Evolutionary conservation across 2,888 invertebrate genomes (phyloP).

Genomic region (Tricholauxania praeusta): DNA sequence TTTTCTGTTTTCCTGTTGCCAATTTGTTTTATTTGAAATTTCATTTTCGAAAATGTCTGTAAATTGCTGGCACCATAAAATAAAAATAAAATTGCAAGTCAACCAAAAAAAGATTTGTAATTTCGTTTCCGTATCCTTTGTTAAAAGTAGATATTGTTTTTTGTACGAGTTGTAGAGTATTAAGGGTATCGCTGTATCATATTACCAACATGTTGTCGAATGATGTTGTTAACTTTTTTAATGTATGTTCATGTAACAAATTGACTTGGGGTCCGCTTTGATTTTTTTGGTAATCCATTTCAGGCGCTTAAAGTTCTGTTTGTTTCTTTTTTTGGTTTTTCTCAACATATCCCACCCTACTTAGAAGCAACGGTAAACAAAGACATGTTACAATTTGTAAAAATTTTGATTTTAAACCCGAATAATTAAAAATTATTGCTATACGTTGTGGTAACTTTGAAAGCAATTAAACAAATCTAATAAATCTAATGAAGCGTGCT

Average conservation of each 20-base stretch:
- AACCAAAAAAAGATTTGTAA: not conserved
- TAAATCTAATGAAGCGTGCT: too few species aligned
- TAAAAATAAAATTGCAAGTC: not conserved
- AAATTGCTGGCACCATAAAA: slow-evolving; percentile 2
- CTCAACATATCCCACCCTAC: too few species aligned
- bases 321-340: too few species aligned
- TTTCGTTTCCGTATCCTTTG: slow-evolving; percentile 12
- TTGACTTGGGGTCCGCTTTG: not conserved
- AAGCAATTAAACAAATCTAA: too few species aligned
- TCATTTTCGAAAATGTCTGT: slow-evolving; percentile 22
- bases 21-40: slow-evolving; percentile 26
- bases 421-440: too few species aligned
- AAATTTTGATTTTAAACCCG: too few species aligned
- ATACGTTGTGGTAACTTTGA: too few species aligned
- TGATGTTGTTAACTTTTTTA: slow-evolving; percentile 28
- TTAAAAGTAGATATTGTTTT: not conserved
- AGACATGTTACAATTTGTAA: too few species aligned
- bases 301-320: too few species aligned
- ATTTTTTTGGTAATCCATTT: not conserved
- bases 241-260: slow-evolving; percentile 4
- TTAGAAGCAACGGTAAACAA: too few species aligned
- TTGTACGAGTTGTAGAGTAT: not conserved
- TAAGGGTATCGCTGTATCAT: not conserved
- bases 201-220: slow-evolving; percentile 25
- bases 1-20: not conserved